A percentile compares a stretch with the other conserved stretches of the same genome.
Conservation (phyloP, 2,113 vertebrate genomes). For the Mirza zaza region DNA sequence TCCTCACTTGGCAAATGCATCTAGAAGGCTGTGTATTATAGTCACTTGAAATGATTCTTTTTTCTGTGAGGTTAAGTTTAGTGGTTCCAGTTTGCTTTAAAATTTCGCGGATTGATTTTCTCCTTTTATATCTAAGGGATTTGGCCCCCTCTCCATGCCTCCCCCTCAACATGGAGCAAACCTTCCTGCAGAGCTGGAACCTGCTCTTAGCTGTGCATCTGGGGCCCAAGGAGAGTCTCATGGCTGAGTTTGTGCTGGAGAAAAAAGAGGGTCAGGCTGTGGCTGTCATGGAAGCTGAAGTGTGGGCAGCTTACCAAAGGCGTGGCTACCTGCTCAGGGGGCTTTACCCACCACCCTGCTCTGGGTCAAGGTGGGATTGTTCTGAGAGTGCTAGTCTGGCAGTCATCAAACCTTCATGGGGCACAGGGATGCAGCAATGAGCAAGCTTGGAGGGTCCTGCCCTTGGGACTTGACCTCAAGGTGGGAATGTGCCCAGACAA, state of each 20-base stretch:
- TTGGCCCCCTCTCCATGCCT: not conserved
- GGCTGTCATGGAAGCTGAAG: not conserved
- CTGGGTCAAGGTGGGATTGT: not conserved
- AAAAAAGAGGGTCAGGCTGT: not conserved
- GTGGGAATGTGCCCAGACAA: too few relatives aligned
- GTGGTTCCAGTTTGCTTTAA: not conserved
- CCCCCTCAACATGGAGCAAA: too few relatives aligned
- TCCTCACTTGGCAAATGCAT: fast-evolving
- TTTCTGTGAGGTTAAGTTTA: not conserved
- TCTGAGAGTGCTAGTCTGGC: not conserved
- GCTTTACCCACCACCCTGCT: not conserved
- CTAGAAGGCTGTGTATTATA: fast-evolving
- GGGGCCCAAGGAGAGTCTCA: too few relatives aligned
- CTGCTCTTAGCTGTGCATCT: not conserved
- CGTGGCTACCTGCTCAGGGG: not conserved
- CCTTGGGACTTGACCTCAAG: not conserved
- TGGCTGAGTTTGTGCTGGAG: not conserved
- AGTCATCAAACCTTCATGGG: not conserved
- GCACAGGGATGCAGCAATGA: not conserved
- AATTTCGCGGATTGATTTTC: not conserved
- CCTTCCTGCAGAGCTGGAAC: fast-evolving
- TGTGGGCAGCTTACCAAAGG: not conserved
- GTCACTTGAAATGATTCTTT: not conserved
- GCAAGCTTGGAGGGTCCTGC: not conserved
- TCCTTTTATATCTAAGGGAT: not conserved